phyloP scores from a whole-genome alignment of 1,140 invertebrate species.

The Philopotamus ludificatus region DNA sequence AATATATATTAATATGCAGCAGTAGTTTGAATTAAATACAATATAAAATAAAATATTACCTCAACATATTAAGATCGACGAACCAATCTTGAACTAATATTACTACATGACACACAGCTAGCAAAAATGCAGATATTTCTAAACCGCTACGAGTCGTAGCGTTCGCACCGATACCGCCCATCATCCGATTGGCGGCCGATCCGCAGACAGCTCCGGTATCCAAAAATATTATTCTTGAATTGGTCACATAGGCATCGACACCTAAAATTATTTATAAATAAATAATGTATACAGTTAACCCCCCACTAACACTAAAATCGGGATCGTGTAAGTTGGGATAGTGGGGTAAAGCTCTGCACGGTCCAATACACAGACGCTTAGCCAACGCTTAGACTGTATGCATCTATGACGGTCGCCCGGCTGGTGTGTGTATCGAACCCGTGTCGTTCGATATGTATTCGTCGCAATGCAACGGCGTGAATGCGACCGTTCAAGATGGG shows the following conservation, averaged over 20 bases:
- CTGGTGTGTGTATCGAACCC: too few relatives aligned
- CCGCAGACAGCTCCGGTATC: conserved; percentile 58
- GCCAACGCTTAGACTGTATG: too few relatives aligned
- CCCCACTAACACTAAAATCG: too few relatives aligned
- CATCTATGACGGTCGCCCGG: too few relatives aligned
- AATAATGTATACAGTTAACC: too few relatives aligned
- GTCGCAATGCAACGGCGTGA: too few relatives aligned
- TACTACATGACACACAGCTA: conserved; percentile 87
- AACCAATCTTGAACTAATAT: conserved; percentile 86
- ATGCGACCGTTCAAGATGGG: too few relatives aligned
- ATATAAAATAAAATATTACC: conserved; percentile 42
- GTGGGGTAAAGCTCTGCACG: too few relatives aligned
- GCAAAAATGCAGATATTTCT: conserved; percentile 78
- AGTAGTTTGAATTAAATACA: background rate
- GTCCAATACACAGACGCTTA: too few relatives aligned
- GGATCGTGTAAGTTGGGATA: too few relatives aligned
- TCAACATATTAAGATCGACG: conserved; percentile 66
- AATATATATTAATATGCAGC: conserved; percentile 1
- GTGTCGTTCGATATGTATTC: too few relatives aligned
- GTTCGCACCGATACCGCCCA: conserved; percentile 14
- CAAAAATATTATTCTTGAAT: conserved; percentile 62
- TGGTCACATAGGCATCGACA: conserved; percentile 62
- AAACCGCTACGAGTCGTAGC: conserved; percentile 46
- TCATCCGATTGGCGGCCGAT: conserved; percentile 5
- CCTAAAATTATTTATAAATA: conserved; percentile 43